Base-by-base conservation (phyloP, 2,888 invertebrate genomes). In the Hecatera dysodea region DNA sequence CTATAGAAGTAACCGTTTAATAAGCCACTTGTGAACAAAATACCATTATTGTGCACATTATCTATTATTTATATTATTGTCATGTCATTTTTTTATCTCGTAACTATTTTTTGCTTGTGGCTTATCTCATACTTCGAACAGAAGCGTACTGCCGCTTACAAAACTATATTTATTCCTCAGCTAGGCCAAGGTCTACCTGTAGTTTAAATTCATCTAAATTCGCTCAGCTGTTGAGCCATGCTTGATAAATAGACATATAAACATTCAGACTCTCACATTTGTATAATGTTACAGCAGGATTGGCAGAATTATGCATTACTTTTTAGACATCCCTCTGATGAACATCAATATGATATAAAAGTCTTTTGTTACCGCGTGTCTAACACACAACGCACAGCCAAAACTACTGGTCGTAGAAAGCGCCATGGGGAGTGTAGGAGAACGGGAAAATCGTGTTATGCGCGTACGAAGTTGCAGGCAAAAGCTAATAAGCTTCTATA, bases 261-360 rank as follows among this genome's bases (percentile, higher is more conserved):
- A 44, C 44, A 19, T 44, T 19, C 44, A 44, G 1, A 19, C 8
- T 0, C 19, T 7, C 17, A 42, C 44, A 44, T 52, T 52, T 52
- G 36, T 55, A n/a, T n/a, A n/a, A n/a, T n/a, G n/a, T n/a, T n/a
- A n/a, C n/a, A n/a, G n/a, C n/a, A n/a, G n/a, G n/a, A n/a, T n/a
- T n/a, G n/a, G n/a, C n/a, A n/a, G n/a, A n/a, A n/a, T 53, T 29
- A 42, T 68, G 39, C 50, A 29, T 50, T 22, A 36, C 17, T 46
- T 8, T 50, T 62, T 9, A 42, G 33, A 17, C 29, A 59, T 22
- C 50, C 36, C 11, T 60, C 17, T 56, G 22, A 44, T 36, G 19
- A 53, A n/a, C 42, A 53, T 22, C 53, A 59, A 27, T 29, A 12
- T 36, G 11, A 24, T 63, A 50, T 17, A 59, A n/a, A 27, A 71